Evolutionary conservation across 2,113 vertebrate species (phyloP).

Genomic region (Misgurnus mizolepis): DNA sequence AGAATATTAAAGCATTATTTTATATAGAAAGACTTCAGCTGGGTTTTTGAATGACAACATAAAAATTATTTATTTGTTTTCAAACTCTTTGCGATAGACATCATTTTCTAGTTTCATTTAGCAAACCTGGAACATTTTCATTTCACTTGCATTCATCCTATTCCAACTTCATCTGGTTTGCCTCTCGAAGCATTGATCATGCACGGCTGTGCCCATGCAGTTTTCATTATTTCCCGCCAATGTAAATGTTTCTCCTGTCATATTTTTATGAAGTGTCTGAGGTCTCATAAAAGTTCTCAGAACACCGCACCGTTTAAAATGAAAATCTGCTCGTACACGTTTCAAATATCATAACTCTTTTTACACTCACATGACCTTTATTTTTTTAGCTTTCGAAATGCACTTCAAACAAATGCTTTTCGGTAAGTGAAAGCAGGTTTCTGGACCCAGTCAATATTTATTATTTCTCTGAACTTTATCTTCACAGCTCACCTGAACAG

Average conservation of each 20-base stretch:
- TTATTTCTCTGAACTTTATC: neutral
- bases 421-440: neutral
- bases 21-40: too few relatives aligned
- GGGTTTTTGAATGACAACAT: too few relatives aligned
- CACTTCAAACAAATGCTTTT: neutral
- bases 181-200: slow-evolving; percentile 22
- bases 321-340: neutral
- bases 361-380: neutral
- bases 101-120: too few relatives aligned
- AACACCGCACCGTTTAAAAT: neutral
- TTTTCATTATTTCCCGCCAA: slow-evolving; percentile 17
- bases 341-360: neutral
- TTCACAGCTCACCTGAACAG: slow-evolving; percentile 77
- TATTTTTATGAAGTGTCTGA: neutral
- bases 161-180: slow-evolving; percentile 12
- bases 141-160: slow-evolving; percentile 15
- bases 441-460: neutral
- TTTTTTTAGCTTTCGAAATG: neutral
- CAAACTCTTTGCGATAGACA: too few relatives aligned
- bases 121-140: neutral
- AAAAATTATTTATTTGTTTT: too few relatives aligned
- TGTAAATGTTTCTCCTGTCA: slow-evolving; percentile 21
- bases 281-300: neutral
- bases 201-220: slow-evolving; percentile 24
- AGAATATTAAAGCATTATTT: too few relatives aligned